These are phyloP conservation scores for Dicranocentrus wangi DNA, from an alignment of 2,888 invertebrate species.

Conservation along the genomic window DNA sequence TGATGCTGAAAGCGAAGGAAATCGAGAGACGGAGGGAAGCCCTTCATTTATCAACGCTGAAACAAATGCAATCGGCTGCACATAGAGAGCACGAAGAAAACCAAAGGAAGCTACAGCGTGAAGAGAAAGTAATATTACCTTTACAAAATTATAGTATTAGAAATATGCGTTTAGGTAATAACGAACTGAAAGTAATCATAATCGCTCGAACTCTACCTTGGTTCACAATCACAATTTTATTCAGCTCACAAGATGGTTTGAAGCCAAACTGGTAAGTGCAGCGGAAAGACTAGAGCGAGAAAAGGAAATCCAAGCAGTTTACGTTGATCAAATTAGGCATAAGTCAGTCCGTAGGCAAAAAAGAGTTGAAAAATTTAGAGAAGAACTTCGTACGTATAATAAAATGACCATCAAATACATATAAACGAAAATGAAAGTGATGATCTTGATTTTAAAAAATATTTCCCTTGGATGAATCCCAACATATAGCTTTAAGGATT, in stretches of 20 bases:
- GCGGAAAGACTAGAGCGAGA: constrained; percentile 22
- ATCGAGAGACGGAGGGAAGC: not conserved
- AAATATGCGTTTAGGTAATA: too few species aligned
- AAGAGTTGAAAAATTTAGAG: constrained; percentile 18
- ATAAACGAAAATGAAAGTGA: not conserved
- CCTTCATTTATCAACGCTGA: constrained; percentile 17
- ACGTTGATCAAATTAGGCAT: not conserved
- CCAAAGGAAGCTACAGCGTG: not conserved
- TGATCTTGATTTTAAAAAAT: not conserved
- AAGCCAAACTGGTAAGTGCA: constrained; percentile 28
- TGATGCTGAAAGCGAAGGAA: not conserved
- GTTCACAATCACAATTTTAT: not conserved
- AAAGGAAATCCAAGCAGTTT: constrained; percentile 10
- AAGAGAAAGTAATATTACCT: constrained; percentile 14
- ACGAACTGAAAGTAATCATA: too few species aligned
- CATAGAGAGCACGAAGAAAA: constrained; percentile 7
- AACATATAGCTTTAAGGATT: constrained; percentile 37
- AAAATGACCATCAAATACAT: not conserved
- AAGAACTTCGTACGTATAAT: constrained; percentile 33
- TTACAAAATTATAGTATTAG: too few species aligned
- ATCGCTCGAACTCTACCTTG: not conserved
- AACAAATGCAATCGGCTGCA: constrained; percentile 23
- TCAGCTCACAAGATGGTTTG: constrained; percentile 27
- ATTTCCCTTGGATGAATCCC: too few species aligned
- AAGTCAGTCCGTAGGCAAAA: constrained; percentile 25